Percentiles rank a stretch among this genome's conserved stretches.
Evolutionary conservation across 2,113 vertebrate species (phyloP).

Genomic region (Peromyscus polionotus): DNA sequence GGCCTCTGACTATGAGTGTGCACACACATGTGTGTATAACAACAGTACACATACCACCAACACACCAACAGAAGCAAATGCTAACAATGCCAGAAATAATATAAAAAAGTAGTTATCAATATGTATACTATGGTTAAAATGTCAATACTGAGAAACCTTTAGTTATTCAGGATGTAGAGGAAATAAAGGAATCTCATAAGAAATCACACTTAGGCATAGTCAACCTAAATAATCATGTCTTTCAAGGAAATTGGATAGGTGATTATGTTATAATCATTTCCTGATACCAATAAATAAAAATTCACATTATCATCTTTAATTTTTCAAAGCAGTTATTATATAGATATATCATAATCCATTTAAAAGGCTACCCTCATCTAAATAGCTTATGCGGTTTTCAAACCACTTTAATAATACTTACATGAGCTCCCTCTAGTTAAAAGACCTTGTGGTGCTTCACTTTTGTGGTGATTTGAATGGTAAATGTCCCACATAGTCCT

Average conservation of each 20-base stretch:
- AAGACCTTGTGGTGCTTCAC: not conserved
- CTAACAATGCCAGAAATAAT: not conserved
- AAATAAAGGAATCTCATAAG: slow-evolving; percentile 18
- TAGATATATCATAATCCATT: not conserved
- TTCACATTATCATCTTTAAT: not conserved
- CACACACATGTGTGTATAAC: not conserved
- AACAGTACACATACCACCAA: not conserved
- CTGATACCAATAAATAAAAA: not conserved
- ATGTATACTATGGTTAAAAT: slow-evolving; percentile 8
- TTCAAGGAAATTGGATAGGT: slow-evolving; percentile 10
- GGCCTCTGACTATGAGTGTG: not conserved
- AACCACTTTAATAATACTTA: not conserved
- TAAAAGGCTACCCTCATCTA: not conserved
- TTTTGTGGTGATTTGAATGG: not conserved
- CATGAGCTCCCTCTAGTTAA: not conserved
- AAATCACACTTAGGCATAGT: not conserved
- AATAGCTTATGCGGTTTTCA: not conserved
- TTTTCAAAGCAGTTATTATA: slow-evolving; percentile 27
- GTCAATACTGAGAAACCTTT: not conserved
- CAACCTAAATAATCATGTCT: not conserved
- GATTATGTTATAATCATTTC: not conserved
- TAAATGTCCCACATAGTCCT: not conserved
- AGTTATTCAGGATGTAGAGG: not conserved
- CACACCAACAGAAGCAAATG: not conserved
- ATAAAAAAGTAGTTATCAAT: not conserved